Percentiles rank a stretch among this genome's conserved stretches.
Evolutionary conservation across 2,888 invertebrate genomes (phyloP).

Genomic region (Maniola hyperantus): DNA sequence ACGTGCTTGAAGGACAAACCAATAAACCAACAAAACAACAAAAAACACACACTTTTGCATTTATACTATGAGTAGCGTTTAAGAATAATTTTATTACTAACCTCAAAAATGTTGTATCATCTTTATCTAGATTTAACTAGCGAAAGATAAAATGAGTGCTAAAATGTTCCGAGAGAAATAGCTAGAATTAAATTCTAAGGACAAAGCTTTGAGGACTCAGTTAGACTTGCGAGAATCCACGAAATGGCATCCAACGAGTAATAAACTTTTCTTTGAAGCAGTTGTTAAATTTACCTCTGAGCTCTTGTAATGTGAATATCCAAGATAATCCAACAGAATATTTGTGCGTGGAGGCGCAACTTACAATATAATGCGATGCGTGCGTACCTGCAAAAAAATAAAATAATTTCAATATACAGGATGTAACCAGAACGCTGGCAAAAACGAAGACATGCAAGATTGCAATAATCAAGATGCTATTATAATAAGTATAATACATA

Average conservation of each 20-base stretch:
- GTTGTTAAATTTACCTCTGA: conserved; percentile 53
- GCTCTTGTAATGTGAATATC: conserved; percentile 38
- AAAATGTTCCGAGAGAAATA: conserved; percentile 26
- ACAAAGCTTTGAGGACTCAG: conserved; percentile 48
- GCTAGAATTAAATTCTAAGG: conserved; percentile 42
- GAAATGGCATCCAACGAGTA: conserved; percentile 45
- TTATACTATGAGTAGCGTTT: too few relatives aligned
- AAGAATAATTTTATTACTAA: too few relatives aligned
- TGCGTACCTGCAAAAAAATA: conserved; percentile 50
- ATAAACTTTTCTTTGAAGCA: conserved; percentile 54
- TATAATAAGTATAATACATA: too few relatives aligned
- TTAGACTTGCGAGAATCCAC: conserved; percentile 49
- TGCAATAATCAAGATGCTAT: too few relatives aligned
- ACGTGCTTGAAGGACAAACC: too few relatives aligned
- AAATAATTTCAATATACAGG: too few relatives aligned
- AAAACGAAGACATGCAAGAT: too few relatives aligned
- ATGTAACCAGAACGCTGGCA: too few relatives aligned
- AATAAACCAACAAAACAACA: too few relatives aligned
- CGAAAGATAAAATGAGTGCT: conserved; percentile 4
- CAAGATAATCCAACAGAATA: conserved; percentile 21
- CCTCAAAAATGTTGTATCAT: too few relatives aligned
- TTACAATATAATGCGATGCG: background rate
- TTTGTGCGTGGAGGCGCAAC: conserved; percentile 4
- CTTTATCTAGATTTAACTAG: background rate
- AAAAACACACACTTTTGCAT: too few relatives aligned